A percentile compares a stretch with the other conserved stretches of the same genome.
These are phyloP conservation scores for Pardosa pseudoannulata DNA, from an alignment of 2,888 invertebrate genomes.

Conservation along the genomic window DNA sequence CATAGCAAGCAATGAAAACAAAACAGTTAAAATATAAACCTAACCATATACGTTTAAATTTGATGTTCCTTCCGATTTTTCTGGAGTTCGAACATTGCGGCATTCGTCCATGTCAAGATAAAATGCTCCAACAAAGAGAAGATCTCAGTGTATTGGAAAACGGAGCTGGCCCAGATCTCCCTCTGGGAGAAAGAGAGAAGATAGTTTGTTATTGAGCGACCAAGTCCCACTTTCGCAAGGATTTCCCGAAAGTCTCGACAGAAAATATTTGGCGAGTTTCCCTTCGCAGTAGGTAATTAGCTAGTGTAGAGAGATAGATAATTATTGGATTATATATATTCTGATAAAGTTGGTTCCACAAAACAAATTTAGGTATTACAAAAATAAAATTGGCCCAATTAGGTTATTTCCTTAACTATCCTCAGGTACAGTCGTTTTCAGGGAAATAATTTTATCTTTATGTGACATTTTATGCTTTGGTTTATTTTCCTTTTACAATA, in stretches of 20 bases:
- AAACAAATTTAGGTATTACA: no score
- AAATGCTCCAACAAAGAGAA: background rate
- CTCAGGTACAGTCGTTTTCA: no score
- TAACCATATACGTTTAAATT: background rate
- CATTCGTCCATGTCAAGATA: background rate
- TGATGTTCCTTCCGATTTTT: background rate
- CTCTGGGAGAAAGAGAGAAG: background rate
- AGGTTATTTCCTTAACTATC: no score
- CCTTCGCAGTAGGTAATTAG: background rate
- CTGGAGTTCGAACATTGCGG: background rate
- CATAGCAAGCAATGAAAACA: background rate
- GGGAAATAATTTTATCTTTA: no score
- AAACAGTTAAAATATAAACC: background rate
- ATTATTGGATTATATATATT: no score
- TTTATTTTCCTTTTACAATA: no score
- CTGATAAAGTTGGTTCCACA: no score
- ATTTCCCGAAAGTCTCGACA: background rate
- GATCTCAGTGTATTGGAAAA: conserved; percentile 9
- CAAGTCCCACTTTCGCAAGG: background rate
- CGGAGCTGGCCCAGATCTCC: conserved; percentile 29
- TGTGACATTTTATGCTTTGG: no score
- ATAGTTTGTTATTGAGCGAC: conserved; percentile 15
- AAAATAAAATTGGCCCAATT: no score
- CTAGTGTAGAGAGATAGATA: background rate
- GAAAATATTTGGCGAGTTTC: background rate